These are phyloP conservation scores for Tipula unca DNA, from an alignment of 2,888 invertebrate species.

Conservation along the genomic window DNA sequence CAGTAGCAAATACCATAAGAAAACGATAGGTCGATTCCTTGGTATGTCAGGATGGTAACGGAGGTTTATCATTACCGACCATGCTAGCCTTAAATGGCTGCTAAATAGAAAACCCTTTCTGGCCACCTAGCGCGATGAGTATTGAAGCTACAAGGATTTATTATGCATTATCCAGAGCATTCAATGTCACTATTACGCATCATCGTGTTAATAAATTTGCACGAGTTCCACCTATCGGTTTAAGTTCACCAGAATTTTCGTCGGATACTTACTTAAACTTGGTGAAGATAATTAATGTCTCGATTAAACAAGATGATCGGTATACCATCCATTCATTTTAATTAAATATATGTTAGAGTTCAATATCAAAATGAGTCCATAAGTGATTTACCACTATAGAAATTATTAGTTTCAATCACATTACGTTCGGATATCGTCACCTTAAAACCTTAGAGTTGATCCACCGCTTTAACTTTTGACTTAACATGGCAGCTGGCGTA, in stretches of 20 bases:
- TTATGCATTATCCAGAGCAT: not conserved
- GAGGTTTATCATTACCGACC: not conserved
- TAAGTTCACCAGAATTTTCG: not conserved
- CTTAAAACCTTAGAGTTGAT: not conserved
- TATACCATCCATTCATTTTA: not conserved
- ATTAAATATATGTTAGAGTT: not conserved
- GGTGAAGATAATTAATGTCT: too few relatives aligned
- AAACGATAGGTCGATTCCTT: not conserved
- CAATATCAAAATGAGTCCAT: not conserved
- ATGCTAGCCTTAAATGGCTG: not conserved
- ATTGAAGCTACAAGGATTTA: not conserved
- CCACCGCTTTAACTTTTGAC: slow-evolving; percentile 23
- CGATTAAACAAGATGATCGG: too few relatives aligned
- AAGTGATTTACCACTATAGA: not conserved
- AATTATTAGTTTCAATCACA: not conserved
- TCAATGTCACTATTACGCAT: not conserved
- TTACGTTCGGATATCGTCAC: not conserved
- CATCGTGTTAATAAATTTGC: not conserved
- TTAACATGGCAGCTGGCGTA: slow-evolving; percentile 22
- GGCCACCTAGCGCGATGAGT: not conserved
- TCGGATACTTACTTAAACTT: not conserved
- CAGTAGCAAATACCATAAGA: too few relatives aligned
- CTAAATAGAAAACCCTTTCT: too few relatives aligned
- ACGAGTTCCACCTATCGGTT: not conserved
- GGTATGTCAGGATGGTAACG: too few relatives aligned